Evolutionary conservation across 2,888 invertebrate genomes (phyloP).

Genomic region (Drosophila fungiperda): DNA sequence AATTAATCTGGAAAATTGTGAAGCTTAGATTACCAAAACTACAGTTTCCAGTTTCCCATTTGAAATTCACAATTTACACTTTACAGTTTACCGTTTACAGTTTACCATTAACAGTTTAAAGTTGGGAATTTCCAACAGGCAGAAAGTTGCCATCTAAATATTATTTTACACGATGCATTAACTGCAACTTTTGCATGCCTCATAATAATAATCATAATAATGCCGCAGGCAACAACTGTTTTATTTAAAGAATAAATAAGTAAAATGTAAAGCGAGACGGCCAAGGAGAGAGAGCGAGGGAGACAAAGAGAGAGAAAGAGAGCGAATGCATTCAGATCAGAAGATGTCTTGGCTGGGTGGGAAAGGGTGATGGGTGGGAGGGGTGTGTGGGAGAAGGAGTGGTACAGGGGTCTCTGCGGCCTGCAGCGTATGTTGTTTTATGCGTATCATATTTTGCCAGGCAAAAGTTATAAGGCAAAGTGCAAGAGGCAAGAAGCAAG

Average conservation of each 20-base stretch:
- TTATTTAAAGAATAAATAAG: constrained; percentile 76
- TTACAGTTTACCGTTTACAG: not conserved
- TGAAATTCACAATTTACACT: not conserved
- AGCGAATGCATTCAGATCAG: constrained; percentile 30
- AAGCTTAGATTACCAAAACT: constrained; percentile 1
- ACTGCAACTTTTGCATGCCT: constrained; percentile 80
- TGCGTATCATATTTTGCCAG: constrained; percentile 78
- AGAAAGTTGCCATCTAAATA: constrained; percentile 71
- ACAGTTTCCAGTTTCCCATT: not conserved
- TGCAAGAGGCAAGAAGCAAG: constrained; percentile 30
- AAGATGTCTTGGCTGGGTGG: constrained; percentile 7
- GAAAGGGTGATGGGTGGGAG: not conserved
- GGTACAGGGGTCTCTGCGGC: not conserved
- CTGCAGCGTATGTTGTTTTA: constrained; percentile 72
- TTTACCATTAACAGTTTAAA: not conserved
- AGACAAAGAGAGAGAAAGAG: constrained; percentile 3
- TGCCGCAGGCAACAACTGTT: constrained; percentile 78
- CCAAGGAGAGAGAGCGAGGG: not conserved
- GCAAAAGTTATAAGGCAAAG: constrained; percentile 70
- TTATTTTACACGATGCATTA: constrained; percentile 80
- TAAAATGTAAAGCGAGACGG: constrained; percentile 16
- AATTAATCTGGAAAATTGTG: constrained; percentile 65
- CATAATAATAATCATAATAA: constrained; percentile 80
- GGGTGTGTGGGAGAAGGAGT: too few species aligned
- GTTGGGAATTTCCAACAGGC: not conserved